These are phyloP conservation scores for Semibalanus balanoides DNA, from an alignment of 1,140 invertebrate genomes.

Conservation along the genomic window DNA sequence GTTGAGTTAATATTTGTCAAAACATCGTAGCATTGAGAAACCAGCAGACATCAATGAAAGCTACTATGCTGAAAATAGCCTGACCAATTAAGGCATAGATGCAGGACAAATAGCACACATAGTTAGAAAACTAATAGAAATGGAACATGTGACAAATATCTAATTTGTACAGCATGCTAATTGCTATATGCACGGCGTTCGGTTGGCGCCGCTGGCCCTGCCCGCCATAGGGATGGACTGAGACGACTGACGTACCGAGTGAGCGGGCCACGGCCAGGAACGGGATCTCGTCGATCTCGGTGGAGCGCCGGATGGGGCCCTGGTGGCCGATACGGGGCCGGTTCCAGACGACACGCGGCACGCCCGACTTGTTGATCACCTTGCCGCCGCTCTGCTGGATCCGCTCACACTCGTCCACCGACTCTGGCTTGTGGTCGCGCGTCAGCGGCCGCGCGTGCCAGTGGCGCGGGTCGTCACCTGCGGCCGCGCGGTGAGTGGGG, in stretches of 20 bases:
- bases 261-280: slow-evolving; percentile 91
- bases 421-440: slow-evolving; percentile 89
- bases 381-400: slow-evolving; percentile 72
- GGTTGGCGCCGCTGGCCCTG: too few relatives aligned
- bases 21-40: too few relatives aligned
- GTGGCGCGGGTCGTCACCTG: slow-evolving; percentile 20
- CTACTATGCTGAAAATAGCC: too few relatives aligned
- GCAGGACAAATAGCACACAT: too few relatives aligned
- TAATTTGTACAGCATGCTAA: too few relatives aligned
- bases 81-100: too few relatives aligned
- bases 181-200: too few relatives aligned
- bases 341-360: slow-evolving; percentile 93
- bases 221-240: too few relatives aligned
- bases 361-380: slow-evolving; percentile 68
- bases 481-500: neutral
- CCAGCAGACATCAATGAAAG: too few relatives aligned
- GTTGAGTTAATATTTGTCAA: too few relatives aligned
- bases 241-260: slow-evolving; percentile 42
- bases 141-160: too few relatives aligned
- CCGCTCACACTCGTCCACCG: slow-evolving; percentile 60
- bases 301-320: slow-evolving; percentile 66
- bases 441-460: slow-evolving; percentile 70
- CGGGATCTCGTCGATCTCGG: slow-evolving; percentile 84
- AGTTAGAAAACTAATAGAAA: too few relatives aligned
- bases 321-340: slow-evolving; percentile 47